phyloP scores from a whole-genome alignment of 2,797 vertebrate genomes.

The Dipus sagitta region DNA sequence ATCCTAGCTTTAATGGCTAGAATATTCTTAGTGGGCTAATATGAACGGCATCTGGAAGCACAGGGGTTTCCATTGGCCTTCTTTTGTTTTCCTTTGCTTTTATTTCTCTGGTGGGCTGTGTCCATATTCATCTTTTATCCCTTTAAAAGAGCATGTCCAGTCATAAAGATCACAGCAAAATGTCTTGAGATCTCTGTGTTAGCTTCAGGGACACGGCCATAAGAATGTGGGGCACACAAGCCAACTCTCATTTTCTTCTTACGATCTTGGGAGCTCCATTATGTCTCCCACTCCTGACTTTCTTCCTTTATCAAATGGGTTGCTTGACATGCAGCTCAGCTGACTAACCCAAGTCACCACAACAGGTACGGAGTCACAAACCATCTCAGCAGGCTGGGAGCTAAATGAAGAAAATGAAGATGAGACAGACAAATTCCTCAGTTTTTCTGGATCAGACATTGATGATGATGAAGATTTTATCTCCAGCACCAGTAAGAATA shows the following conservation, averaged over 20 bases:
- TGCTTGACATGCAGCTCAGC: constrained; percentile 65
- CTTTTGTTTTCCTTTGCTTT: background rate
- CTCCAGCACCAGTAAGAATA: constrained; percentile 84
- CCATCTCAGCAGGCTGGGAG: constrained; percentile 77
- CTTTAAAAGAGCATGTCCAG: background rate
- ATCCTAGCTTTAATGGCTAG: background rate
- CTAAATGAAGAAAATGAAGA: constrained; percentile 80
- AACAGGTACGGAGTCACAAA: constrained; percentile 83
- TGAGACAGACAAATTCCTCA: constrained; percentile 78
- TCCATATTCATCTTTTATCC: constrained; percentile 9
- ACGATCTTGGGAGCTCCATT: constrained; percentile 5
- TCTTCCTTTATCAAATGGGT: constrained; percentile 71
- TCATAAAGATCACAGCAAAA: background rate
- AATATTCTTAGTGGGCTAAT: background rate
- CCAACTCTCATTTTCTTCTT: constrained; percentile 34
- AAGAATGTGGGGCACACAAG: background rate
- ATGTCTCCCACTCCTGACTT: constrained; percentile 24
- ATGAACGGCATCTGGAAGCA: constrained; percentile 27
- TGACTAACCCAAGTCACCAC: constrained; percentile 78
- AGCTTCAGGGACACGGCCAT: constrained; percentile 26
- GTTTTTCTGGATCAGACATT: constrained; percentile 83
- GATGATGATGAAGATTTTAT: constrained; percentile 85
- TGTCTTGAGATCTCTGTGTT: background rate
- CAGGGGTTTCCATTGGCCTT: background rate
- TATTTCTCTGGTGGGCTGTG: background rate